Evolutionary conservation across 2,888 invertebrate species (phyloP).

Genomic region (Orthonychiurus folsomi): DNA sequence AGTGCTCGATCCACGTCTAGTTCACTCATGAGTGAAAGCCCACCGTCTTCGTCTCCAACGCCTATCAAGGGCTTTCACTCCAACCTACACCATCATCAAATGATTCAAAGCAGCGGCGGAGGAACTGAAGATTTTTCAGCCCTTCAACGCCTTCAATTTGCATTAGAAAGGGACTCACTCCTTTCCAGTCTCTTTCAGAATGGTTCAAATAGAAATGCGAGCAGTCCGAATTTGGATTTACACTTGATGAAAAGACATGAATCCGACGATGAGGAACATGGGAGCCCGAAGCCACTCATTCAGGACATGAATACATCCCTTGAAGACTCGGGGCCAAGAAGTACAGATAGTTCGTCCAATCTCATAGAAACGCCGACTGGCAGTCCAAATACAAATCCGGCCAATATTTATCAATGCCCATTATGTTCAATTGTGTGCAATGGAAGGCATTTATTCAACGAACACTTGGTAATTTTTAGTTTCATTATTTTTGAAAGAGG

Average conservation of each 20-base stretch:
- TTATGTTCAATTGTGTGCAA: constrained; percentile 35
- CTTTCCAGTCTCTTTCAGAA: constrained; percentile 20
- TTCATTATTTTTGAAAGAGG: background rate
- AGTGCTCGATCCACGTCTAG: background rate
- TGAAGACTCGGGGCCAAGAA: constrained; percentile 8
- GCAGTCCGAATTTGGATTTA: constrained; percentile 8
- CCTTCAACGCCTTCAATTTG: constrained; percentile 34
- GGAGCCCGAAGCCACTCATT: background rate
- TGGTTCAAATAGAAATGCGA: background rate
- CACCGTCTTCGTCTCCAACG: background rate
- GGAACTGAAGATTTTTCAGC: constrained; percentile 25
- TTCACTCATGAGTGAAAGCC: background rate
- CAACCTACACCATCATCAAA: background rate
- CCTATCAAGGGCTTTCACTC: background rate
- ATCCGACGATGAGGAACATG: constrained; percentile 11
- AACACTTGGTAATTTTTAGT: constrained; percentile 35
- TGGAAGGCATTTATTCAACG: constrained; percentile 38
- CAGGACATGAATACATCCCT: background rate
- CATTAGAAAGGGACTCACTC: constrained; percentile 27
- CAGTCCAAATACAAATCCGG: constrained; percentile 25
- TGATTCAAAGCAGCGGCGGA: background rate
- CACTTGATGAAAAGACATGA: constrained; percentile 6
- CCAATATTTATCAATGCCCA: constrained; percentile 37
- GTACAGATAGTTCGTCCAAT: constrained; percentile 5
- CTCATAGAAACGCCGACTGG: constrained; percentile 16